Evolutionary conservation across 2,888 invertebrate genomes (phyloP).

Genomic region (Argyresthia goedartella): DNA sequence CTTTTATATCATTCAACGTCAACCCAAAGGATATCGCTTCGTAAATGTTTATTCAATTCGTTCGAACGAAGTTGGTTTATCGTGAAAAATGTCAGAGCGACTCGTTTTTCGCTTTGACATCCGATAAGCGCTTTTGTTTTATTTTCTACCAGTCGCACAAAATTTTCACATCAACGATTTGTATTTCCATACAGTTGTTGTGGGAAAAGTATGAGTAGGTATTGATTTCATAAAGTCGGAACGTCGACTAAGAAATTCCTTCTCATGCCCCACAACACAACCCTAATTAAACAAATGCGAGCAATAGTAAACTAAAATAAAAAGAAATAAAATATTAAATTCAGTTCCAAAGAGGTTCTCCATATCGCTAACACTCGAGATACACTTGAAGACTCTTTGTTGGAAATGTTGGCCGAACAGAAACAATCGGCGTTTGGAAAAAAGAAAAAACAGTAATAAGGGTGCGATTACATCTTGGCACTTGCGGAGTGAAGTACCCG

Average conservation of each 20-base stretch:
- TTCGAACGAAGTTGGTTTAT: neutral
- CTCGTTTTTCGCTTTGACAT: neutral
- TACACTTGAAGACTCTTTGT: conserved; percentile 42
- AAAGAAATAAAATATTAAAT: neutral
- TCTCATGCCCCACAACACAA: too few relatives aligned
- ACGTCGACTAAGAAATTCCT: neutral
- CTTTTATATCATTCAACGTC: neutral
- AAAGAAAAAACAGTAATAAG: conserved; percentile 55
- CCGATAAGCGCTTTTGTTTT: neutral
- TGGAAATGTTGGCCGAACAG: conserved; percentile 41
- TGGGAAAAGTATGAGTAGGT: neutral
- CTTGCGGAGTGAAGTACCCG: conserved; percentile 42
- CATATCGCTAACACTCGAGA: conserved; percentile 50
- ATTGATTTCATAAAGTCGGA: neutral
- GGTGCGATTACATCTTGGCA: conserved; percentile 59
- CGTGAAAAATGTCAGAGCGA: conserved; percentile 1
- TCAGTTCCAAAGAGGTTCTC: conserved; percentile 33
- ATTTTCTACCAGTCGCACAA: neutral
- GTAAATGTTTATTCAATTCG: neutral
- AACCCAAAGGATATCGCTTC: too few relatives aligned
- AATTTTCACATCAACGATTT: too few relatives aligned
- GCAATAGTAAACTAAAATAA: neutral
- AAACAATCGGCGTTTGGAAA: conserved; percentile 43
- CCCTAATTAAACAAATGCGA: too few relatives aligned
- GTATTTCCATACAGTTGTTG: too few relatives aligned